Conservation (phyloP, 92 coral and sea anemone genomes). For the Galaxea fascicularis region DNA sequence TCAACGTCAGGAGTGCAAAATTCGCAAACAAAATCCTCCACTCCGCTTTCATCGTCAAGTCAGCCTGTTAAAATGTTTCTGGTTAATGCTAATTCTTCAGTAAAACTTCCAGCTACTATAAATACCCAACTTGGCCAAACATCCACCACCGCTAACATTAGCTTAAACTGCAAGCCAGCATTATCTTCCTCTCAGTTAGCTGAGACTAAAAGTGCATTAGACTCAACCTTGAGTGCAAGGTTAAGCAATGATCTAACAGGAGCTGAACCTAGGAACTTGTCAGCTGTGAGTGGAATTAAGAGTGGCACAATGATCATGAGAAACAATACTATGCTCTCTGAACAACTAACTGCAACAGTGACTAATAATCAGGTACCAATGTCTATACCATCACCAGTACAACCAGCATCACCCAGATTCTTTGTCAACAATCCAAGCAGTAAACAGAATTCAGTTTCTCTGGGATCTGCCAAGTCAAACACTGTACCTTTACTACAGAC, state of each 20-base stretch:
- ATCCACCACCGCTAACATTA: not conserved
- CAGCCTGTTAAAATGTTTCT: constrained; percentile 66
- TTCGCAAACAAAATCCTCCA: constrained; percentile 28
- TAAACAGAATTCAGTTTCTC: constrained; percentile 2
- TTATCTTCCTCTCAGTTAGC: constrained; percentile 4
- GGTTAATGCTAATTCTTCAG: constrained; percentile 59
- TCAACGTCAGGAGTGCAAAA: constrained; percentile 26
- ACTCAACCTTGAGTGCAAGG: constrained; percentile 7
- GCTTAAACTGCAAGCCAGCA: constrained; percentile 18
- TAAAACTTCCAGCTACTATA: constrained; percentile 15
- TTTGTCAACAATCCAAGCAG: constrained; percentile 9
- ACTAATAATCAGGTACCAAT: not conserved
- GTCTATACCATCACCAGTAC: not conserved
- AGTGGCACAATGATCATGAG: not conserved
- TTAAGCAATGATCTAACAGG: not conserved
- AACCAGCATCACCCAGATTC: constrained; percentile 10
- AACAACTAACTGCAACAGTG: not conserved
- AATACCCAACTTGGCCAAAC: not conserved
- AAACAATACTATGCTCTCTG: not conserved
- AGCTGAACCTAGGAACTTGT: not conserved
- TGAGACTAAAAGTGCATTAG: constrained; percentile 13
- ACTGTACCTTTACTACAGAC: constrained; percentile 29
- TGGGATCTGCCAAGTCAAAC: constrained; percentile 20
- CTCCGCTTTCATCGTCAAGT: constrained; percentile 21
- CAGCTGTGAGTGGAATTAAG: constrained; percentile 12